Base-by-base conservation (phyloP, 1,140 invertebrate species). In the Cyclina sinensis region DNA sequence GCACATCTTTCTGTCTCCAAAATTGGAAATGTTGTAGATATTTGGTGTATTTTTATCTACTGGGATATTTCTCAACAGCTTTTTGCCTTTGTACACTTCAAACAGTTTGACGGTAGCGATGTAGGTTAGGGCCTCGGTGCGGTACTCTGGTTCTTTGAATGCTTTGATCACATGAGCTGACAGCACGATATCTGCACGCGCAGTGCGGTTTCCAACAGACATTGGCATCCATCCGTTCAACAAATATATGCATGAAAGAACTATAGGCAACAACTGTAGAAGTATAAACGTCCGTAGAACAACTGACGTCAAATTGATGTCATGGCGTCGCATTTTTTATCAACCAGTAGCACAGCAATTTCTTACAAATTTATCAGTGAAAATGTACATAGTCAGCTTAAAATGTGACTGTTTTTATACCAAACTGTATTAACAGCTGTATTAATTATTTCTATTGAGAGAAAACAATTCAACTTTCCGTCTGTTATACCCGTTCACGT, bases 221-320 rank as follows among this genome's bases (percentile, higher is more conserved):
- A 95, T 79, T 7, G 95, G 94, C 1, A 86, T 91, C 95, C 95
- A 95, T 57, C 95, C 95, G 88, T 95, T 94, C 51, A 95, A 90
- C 21, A 95, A 86, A 39, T 94, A 88, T 37, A 95, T 94, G 65
- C 95, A 95, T 12, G 86, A 88, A 4, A 88, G 62, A 18, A 83
- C 80, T 30, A 88, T 59, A 18, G 86, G 86, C 5, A 76, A 24
- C 1, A 73, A n/a, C 39, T 87, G 85, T 46, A 87, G 27, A 48
- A 87, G 27, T 21, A 87, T 62, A 37, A 87, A 80, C 32, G 70
- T 78, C 46, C 85, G 74, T n/a, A 79, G 46, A n/a, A 87, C 35
- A 24, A 87, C 35, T 80, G 76, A 80, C 37, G 85, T 87, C 85
- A 87, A 80, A 68, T 87, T 87, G 27, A 87, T 39, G 62, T 87